Percentiles rank a stretch among this genome's conserved stretches.
phyloP scores from a whole-genome alignment of 1,140 invertebrate species.

The Apis cerana region DNA sequence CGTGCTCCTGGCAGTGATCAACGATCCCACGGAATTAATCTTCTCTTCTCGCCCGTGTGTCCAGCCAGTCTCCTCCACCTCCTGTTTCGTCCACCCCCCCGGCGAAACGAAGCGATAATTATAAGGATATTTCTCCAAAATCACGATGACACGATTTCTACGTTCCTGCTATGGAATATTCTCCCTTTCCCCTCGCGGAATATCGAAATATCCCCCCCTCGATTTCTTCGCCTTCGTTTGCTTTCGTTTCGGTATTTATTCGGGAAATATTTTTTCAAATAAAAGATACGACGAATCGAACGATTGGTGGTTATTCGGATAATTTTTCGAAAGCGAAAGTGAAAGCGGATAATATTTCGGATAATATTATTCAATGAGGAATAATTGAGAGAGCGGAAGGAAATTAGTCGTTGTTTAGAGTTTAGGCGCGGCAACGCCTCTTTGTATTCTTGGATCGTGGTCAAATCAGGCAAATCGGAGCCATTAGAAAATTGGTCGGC shows the following conservation, averaged over 20 bases:
- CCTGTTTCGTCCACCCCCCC: neutral
- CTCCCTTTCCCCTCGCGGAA: no score
- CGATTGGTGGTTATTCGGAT: no score
- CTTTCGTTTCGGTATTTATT: no score
- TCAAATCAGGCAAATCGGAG: slow-evolving; percentile 52
- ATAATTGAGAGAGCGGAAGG: slow-evolving; percentile 42
- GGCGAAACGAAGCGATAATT: slow-evolving; percentile 34
- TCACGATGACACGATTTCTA: no score
- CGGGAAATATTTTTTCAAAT: no score
- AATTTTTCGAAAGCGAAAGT: slow-evolving; percentile 16
- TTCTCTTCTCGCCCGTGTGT: slow-evolving; percentile 1
- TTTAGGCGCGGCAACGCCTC: neutral
- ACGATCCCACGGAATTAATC: slow-evolving; percentile 67
- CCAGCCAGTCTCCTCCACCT: neutral
- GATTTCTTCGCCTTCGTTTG: no score
- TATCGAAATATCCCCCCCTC: no score
- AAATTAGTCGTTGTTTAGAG: slow-evolving; percentile 29
- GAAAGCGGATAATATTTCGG: slow-evolving; percentile 51
- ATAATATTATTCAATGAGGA: slow-evolving; percentile 43
- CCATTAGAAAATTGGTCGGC: slow-evolving; percentile 65
- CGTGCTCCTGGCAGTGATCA: slow-evolving; percentile 65
- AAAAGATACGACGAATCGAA: neutral
- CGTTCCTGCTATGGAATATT: no score
- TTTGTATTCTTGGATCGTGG: slow-evolving; percentile 50
- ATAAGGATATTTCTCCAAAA: no score